These are phyloP conservation scores for Kryptolebias marmoratus DNA, from an alignment of 2,113 vertebrate species.

Conservation along the genomic window DNA sequence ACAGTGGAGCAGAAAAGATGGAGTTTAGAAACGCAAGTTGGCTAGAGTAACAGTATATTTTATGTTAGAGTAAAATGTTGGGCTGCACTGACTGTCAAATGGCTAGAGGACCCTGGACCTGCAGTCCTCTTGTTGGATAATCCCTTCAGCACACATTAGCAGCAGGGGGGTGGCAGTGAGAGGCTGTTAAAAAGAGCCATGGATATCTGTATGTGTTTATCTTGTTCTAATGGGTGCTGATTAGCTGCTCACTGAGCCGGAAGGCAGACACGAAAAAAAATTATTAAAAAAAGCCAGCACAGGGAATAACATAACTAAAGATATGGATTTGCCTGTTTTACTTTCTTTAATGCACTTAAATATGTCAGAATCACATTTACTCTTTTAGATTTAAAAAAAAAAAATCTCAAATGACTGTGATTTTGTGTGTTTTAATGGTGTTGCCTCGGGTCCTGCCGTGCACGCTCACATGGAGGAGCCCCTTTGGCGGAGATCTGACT, in stretches of 20 bases:
- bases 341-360: neutral
- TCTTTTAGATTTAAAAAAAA: neutral
- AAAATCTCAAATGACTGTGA: neutral
- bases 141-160: constrained; percentile 61
- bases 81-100: constrained; percentile 79
- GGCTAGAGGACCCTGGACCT: constrained; percentile 60
- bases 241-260: constrained; percentile 65
- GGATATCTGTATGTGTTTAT: constrained; percentile 82
- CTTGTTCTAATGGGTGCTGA: constrained; percentile 82
- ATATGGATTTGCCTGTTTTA: neutral
- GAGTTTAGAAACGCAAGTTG: neutral
- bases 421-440: constrained; percentile 41
- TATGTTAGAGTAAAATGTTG: constrained; percentile 49
- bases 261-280: constrained; percentile 1
- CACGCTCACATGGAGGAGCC: constrained; percentile 26
- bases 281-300: neutral
- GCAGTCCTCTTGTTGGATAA: constrained; percentile 62
- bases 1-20: neutral
- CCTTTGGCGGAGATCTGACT: constrained; percentile 56
- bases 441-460: constrained; percentile 33
- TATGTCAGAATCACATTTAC: neutral
- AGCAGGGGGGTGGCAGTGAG: constrained; percentile 20
- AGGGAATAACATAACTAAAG: neutral
- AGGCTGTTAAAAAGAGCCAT: constrained; percentile 64
- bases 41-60: neutral